Percentiles rank a stretch among this genome's conserved stretches.
These are phyloP conservation scores for Heterodera schachtii DNA, from an alignment of 1,140 invertebrate genomes.

Conservation along the genomic window DNA sequence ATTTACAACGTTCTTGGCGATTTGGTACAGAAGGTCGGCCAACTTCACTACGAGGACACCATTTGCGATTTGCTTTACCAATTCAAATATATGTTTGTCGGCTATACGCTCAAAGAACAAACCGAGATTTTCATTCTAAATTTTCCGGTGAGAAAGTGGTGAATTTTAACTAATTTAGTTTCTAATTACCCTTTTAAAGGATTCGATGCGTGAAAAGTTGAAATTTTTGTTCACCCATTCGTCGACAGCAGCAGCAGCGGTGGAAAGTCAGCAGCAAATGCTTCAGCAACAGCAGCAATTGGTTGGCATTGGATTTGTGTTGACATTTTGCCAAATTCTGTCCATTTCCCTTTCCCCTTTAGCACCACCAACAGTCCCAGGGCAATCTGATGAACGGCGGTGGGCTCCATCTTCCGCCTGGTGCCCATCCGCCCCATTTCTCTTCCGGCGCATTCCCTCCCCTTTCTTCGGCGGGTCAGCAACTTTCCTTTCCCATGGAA, in stretches of 20 bases:
- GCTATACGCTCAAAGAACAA: conserved; percentile 42
- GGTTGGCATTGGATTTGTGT: neutral
- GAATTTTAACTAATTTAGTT: neutral
- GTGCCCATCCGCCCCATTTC: neutral
- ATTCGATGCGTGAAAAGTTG: conserved; percentile 42
- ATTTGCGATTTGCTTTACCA: conserved; percentile 51
- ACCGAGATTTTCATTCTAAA: conserved; percentile 31
- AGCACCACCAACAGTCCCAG: conserved; percentile 27
- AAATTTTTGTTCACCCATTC: conserved; percentile 40
- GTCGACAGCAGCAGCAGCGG: conserved; percentile 32
- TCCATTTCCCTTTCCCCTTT: neutral
- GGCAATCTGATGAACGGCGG: neutral
- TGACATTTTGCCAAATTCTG: neutral
- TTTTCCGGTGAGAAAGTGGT: conserved; percentile 16
- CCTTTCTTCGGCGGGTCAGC: neutral
- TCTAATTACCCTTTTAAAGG: neutral
- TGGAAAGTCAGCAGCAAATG: conserved; percentile 27
- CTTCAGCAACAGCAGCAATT: conserved; percentile 33
- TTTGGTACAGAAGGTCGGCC: conserved; percentile 42
- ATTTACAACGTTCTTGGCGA: conserved; percentile 47
- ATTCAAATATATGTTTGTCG: conserved; percentile 54
- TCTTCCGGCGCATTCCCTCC: neutral
- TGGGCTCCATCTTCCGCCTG: neutral
- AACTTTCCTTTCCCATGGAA: neutral
- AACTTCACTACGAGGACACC: conserved; percentile 46